Base-by-base conservation (phyloP, 2,797 vertebrate species). In the Rhabdophis nuchalis region DNA sequence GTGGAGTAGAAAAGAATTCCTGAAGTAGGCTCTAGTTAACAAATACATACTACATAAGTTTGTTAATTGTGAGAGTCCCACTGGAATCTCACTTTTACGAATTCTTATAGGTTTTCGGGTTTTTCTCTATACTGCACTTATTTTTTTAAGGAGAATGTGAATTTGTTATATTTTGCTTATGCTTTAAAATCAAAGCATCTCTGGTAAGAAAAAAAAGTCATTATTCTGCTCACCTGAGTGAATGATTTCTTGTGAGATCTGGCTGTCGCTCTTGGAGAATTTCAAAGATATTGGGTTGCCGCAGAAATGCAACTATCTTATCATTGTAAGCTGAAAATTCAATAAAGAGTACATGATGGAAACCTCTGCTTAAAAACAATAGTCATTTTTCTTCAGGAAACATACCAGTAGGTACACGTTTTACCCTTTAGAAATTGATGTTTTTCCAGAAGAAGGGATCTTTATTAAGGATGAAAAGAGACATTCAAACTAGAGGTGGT, bases 271-370 rank as follows among this genome's bases (percentile, higher is more conserved):
- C 99, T 96, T 99, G 99, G 20, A 99, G 98, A 96, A 99, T 99
- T 97, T 99, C 99, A 85, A 99, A 97, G 96, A 99, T 99, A 97
- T 99, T 99, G 92, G 99, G 98, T 95, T 99, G 99, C 95, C 99
- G 98, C 95, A 99, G 97, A 98, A 99, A 99, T 0, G 98, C 99
- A 95, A 99, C 99, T 90, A 99, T 99, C 97, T 99, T 99, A 97
- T 99, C 99, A 95, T 99, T 99, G 97, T 99, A 99, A 95, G 99
- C 99, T 99, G 96, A 77, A 97, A 93, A 20, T 93, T 36, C 72
- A 95, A 96, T 60, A 96, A 72, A 94, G 50, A 95, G 89, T 3
- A 94, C 3, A 13, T 18, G 87, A 64, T 95, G 91, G 92, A 94
- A 93, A 50, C 41, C 20, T 5, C 58, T 36, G 90, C 54, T 64